Evolutionary conservation across 2,797 vertebrate species (phyloP).

Genomic region (Cetoscarus ocellatus): DNA sequence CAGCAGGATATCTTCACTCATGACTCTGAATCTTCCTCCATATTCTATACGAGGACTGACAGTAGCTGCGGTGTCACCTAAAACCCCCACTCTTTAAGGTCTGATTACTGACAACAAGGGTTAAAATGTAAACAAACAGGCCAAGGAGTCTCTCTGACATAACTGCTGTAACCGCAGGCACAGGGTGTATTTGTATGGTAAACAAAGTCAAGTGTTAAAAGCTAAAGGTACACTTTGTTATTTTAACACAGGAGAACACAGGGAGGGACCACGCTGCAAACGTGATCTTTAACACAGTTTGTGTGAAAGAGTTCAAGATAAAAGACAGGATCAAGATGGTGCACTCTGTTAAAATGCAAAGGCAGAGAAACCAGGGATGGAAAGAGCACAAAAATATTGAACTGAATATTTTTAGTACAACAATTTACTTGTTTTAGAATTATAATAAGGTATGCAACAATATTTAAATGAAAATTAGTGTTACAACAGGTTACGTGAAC

Average conservation of each 20-base stretch:
- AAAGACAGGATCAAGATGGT: no score
- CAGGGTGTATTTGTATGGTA: background rate
- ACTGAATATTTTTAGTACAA: no score
- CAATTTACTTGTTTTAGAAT: no score
- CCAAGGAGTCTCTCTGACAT: slow-evolving; percentile 2
- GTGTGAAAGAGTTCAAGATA: background rate
- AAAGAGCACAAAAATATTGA: no score
- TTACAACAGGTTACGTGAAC: no score
- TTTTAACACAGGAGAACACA: background rate
- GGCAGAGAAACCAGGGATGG: no score
- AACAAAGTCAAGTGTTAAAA: background rate
- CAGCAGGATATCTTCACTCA: slow-evolving; percentile 9
- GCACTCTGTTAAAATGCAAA: no score
- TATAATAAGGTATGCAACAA: no score
- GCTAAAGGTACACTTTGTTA: background rate
- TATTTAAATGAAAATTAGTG: no score
- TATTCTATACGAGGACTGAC: slow-evolving; percentile 14
- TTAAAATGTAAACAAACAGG: slow-evolving; percentile 39
- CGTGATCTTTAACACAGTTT: background rate
- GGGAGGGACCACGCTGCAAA: background rate
- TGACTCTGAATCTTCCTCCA: slow-evolving; percentile 14
- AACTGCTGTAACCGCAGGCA: background rate
- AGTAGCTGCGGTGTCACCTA: slow-evolving; percentile 16
- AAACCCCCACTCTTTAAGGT: slow-evolving; percentile 8
- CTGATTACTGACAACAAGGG: slow-evolving; percentile 36